Evolutionary conservation across 2,113 vertebrate species (phyloP).

Genomic region (Malurus melanocephalus): DNA sequence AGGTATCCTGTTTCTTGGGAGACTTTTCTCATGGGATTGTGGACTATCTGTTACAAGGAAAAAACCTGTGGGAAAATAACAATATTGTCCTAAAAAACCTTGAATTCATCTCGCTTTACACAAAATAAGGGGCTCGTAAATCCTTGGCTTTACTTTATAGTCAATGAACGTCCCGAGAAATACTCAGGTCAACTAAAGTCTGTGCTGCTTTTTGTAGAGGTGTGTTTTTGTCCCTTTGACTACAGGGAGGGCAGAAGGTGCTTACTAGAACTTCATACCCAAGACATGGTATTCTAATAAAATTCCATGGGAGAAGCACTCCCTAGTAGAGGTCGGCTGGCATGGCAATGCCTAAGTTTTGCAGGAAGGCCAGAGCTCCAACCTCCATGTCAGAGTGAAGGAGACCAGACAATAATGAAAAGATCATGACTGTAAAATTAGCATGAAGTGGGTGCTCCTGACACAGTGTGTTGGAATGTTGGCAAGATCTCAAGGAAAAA

Average conservation of each 20-base stretch:
- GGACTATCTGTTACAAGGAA: not conserved
- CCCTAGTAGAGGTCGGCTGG: not conserved
- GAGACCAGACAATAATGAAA: not conserved
- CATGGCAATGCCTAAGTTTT: not conserved
- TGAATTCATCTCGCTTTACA: not conserved
- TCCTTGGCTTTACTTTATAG: not conserved
- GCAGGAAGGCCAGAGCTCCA: not conserved
- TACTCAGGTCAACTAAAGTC: not conserved
- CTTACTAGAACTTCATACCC: not conserved
- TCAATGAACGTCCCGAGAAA: not conserved
- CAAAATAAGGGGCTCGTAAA: not conserved
- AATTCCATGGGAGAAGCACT: not conserved
- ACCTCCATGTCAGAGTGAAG: not conserved
- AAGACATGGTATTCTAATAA: not conserved
- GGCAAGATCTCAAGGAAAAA: slow-evolving; percentile 5
- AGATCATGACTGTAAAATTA: not conserved
- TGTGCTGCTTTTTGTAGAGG: not conserved
- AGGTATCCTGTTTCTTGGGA: not conserved
- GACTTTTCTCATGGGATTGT: not conserved
- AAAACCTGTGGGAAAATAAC: not conserved
- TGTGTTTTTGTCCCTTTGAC: not conserved
- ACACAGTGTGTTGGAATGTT: not conserved
- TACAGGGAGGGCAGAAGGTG: not conserved
- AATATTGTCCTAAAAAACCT: not conserved
- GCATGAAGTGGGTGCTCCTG: not conserved